Percentiles rank a stretch among this genome's conserved stretches.
These are phyloP conservation scores for Forbesichthys agassizii DNA, from an alignment of 2,113 vertebrate genomes.

Conservation along the genomic window DNA sequence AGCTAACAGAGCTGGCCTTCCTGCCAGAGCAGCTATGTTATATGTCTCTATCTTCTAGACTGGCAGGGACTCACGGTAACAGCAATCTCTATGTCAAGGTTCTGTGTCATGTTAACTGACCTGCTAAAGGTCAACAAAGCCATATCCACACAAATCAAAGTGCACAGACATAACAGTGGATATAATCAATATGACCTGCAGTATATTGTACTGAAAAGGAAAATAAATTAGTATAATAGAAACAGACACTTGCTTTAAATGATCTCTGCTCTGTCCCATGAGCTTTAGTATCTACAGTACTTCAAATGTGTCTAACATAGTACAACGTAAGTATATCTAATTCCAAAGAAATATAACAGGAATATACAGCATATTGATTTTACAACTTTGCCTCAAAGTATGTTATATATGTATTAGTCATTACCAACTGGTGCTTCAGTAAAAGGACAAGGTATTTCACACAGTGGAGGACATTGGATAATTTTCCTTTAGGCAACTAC, in stretches of 20 bases:
- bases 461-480: conserved; percentile 5
- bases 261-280: too few relatives aligned
- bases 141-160: conserved; percentile 9
- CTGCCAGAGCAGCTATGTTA: neutral
- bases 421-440: conserved; percentile 13
- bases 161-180: too few relatives aligned
- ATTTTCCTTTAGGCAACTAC: conserved; percentile 44
- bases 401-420: conserved; percentile 33
- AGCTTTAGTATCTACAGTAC: too few relatives aligned
- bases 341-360: neutral
- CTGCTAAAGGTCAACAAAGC: conserved; percentile 35
- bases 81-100: conserved; percentile 40
- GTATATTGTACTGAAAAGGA: too few relatives aligned
- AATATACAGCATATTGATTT: too few relatives aligned
- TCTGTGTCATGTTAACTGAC: conserved; percentile 30
- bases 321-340: neutral
- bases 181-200: too few relatives aligned
- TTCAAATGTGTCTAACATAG: neutral
- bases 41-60: conserved; percentile 18
- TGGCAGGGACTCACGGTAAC: conserved; percentile 33
- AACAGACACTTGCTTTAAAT: too few relatives aligned
- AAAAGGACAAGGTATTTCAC: conserved; percentile 19
- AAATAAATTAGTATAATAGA: too few relatives aligned
- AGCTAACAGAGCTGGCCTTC: neutral
- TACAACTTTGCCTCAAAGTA: neutral